Conservation (phyloP, 2,797 vertebrate genomes). For the Apodemus agrarius region DNA sequence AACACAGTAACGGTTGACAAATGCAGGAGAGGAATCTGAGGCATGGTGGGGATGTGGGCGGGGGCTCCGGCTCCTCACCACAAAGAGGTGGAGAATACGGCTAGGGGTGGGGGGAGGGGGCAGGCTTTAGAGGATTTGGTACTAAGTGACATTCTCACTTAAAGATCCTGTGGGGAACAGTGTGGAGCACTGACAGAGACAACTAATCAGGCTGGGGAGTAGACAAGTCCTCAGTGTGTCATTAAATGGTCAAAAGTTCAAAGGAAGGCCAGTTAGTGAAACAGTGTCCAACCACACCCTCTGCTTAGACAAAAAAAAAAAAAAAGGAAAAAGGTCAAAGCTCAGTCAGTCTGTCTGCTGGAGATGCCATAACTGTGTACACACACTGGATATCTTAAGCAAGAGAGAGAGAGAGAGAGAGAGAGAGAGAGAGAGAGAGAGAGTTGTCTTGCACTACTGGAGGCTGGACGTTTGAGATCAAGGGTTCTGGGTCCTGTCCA, state of each 20-base stretch:
- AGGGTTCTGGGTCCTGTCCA: not conserved
- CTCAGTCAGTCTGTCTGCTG: not conserved
- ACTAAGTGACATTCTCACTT: not conserved
- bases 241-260: not conserved
- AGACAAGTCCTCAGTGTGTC: not conserved
- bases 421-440: too few relatives aligned
- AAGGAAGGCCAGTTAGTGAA: not conserved
- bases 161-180: not conserved
- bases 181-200: fast-evolving
- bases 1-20: not conserved
- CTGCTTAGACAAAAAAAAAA: not conserved
- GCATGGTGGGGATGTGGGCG: not conserved
- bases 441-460: too few relatives aligned
- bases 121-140: not conserved
- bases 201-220: fast-evolving
- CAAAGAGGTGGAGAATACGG: not conserved
- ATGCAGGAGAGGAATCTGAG: not conserved
- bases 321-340: not conserved
- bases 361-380: not conserved
- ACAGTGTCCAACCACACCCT: not conserved
- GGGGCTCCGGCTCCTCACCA: too few relatives aligned
- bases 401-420: too few relatives aligned
- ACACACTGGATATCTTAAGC: not conserved
- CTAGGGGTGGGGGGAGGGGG: not conserved
- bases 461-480: not conserved